These are phyloP conservation scores for Sesia bembeciformis DNA, from an alignment of 2,888 invertebrate species.

Conservation along the genomic window DNA sequence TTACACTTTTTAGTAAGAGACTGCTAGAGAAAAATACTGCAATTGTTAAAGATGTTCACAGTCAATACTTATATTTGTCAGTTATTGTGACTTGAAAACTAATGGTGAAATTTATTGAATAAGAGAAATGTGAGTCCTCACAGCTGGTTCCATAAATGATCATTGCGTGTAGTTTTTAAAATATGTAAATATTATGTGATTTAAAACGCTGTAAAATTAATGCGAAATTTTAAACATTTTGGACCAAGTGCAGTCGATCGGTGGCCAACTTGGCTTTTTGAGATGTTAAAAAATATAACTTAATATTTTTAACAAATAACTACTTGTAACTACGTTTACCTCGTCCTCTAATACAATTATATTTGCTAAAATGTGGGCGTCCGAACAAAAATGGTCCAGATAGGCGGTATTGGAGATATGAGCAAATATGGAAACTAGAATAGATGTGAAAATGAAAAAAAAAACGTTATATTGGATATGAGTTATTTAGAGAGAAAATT, in stretches of 20 bases:
- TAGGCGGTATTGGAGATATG: too few relatives aligned
- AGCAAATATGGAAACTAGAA: too few relatives aligned
- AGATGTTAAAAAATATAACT: too few relatives aligned
- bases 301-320: too few relatives aligned
- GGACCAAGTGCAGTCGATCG: slow-evolving; percentile 67
- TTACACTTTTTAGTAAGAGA: neutral
- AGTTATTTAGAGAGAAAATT: too few relatives aligned
- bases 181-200: slow-evolving; percentile 3
- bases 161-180: slow-evolving; percentile 1
- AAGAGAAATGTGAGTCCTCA: slow-evolving; percentile 1
- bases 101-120: neutral
- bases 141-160: slow-evolving; percentile 4
- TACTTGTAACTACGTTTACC: too few relatives aligned
- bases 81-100: neutral
- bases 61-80: neutral
- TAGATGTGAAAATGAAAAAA: too few relatives aligned
- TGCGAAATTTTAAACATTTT: slow-evolving; percentile 25
- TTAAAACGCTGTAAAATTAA: slow-evolving; percentile 1
- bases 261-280: slow-evolving; percentile 18
- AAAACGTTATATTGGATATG: too few relatives aligned
- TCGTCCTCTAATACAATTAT: too few relatives aligned
- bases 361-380: too few relatives aligned
- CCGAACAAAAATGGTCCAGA: too few relatives aligned
- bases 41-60: neutral
- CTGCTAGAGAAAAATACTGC: neutral